Evolutionary conservation across 1,140 invertebrate species (phyloP), one percentile per base, ranked within the genome.

Genomic region (Trichoplusia ni): DNA sequence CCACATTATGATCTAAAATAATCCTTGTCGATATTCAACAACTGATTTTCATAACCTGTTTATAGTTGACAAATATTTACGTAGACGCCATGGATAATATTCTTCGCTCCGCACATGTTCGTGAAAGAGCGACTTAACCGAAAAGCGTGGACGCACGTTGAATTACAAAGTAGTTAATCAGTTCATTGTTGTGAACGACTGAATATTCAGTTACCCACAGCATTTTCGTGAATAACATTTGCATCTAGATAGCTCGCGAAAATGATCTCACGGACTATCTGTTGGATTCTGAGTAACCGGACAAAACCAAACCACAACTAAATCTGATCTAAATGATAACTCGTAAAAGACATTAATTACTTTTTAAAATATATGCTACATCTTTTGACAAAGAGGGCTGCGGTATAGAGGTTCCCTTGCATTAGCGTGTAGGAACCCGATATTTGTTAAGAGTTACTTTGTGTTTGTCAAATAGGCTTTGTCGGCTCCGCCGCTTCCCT

Each of bases 121-220:
- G 75, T 70, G 75, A 64, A 76, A 70, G 65, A 69, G 69, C 53
- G 73, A 69, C 58, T 74, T 66, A 71, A 66, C 66, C 75, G 73
- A 75, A 75, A 35, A 58, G 67, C 68, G 68, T 69, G 74, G 70
- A 84, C 79, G 79, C 77, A 74, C 59, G 58, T 74, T 79, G 82
- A 80, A 84, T 84, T 70, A 67, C 73, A 77, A 82, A 81, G 69
- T 74, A 75, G 75, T 66, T 79, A 85, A 83, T 82, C 82, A 81
- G 77, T 74, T 77, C 75, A 75, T 78, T 76, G 69, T 74, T 69
- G 74, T 71, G 65, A 77, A 74, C 59, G 62, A 61, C 67, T 79
- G 72, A 80, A 78, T 75, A 78, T 72, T 71, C 67, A 77, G 71
- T 73, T 69, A 75, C 64, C 46, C 47, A 56, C 42, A 51, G 54